A percentile compares a stretch with the other conserved stretches of the same genome.
These are phyloP conservation scores for Drosophila multiciliata DNA, from an alignment of 2,888 invertebrate species.

Conservation along the genomic window DNA sequence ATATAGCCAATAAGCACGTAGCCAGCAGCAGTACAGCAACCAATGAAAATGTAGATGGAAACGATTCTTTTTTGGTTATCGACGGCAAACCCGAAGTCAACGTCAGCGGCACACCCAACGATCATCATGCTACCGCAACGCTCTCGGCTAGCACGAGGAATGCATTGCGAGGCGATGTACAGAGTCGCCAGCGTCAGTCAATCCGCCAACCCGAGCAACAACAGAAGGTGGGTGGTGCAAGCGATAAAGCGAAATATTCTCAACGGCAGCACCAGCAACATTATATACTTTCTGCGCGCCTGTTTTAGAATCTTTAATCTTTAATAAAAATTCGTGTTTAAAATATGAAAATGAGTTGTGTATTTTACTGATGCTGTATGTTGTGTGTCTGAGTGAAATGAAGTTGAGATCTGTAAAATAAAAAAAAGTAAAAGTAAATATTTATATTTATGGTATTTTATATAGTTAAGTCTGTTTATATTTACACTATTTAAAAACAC, in stretches of 20 bases:
- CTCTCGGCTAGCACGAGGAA: constrained; percentile 62
- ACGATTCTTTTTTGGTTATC: not conserved
- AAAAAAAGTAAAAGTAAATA: not conserved
- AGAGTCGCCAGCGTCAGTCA: constrained; percentile 53
- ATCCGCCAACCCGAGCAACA: constrained; percentile 32
- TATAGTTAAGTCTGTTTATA: constrained; percentile 22
- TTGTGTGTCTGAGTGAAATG: constrained; percentile 42
- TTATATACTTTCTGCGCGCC: constrained; percentile 44
- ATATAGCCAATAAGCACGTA: not conserved
- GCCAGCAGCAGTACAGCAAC: not conserved
- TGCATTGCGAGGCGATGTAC: constrained; percentile 60
- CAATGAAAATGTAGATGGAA: constrained; percentile 18
- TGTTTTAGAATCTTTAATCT: constrained; percentile 46
- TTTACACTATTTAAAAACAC: constrained; percentile 30
- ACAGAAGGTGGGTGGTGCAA: not conserved
- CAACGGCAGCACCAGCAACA: constrained; percentile 23
- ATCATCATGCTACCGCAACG: constrained; percentile 4
- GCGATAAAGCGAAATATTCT: constrained; percentile 23
- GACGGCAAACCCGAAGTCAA: constrained; percentile 7
- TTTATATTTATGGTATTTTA: constrained; percentile 3
- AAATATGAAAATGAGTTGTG: constrained; percentile 47
- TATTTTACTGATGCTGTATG: constrained; percentile 42
- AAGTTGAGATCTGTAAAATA: constrained; percentile 52
- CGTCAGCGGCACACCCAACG: constrained; percentile 9
- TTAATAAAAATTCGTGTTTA: constrained; percentile 46